Percentiles rank a stretch among this genome's conserved stretches.
These are phyloP conservation scores for Syngnathus scovelli DNA, from an alignment of 2,113 vertebrate genomes.

Conservation along the genomic window DNA sequence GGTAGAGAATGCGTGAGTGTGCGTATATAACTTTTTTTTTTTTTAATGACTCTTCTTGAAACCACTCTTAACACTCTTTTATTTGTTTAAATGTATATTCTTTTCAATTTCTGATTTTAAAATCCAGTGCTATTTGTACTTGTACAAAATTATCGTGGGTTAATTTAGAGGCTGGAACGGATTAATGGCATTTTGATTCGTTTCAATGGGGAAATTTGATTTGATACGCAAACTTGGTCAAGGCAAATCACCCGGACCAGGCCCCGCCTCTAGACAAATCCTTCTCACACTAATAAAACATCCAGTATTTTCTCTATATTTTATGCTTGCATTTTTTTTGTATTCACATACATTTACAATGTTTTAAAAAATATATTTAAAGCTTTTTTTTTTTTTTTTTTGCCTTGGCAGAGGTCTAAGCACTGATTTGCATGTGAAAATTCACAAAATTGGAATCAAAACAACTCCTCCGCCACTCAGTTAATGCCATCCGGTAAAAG, in stretches of 20 bases:
- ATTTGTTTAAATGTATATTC: too few species aligned
- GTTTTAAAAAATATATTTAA: too few species aligned
- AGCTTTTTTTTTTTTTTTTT: not conserved
- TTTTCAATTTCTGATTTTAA: too few species aligned
- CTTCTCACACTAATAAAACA: not conserved
- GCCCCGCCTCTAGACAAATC: not conserved
- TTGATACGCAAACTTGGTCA: not conserved
- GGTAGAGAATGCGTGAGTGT: too few species aligned
- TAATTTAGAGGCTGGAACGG: too few species aligned
- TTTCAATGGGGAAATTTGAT: not conserved
- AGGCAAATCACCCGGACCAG: not conserved
- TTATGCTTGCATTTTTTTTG: not conserved
- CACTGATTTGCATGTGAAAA: too few species aligned
- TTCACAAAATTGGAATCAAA: too few species aligned
- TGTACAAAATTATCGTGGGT: too few species aligned
- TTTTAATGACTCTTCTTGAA: too few species aligned
- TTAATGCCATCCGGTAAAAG: slow-evolving; percentile 19
- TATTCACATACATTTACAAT: not conserved
- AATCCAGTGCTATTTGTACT: too few species aligned
- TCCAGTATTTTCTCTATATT: not conserved
- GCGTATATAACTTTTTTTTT: too few species aligned
- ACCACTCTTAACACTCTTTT: too few species aligned
- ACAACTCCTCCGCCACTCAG: not conserved
- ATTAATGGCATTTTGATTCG: not conserved
- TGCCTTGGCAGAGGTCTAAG: not conserved